These are phyloP conservation scores for Sepioteuthis lessoniana DNA, from an alignment of 2,888 invertebrate species.

Conservation along the genomic window DNA sequence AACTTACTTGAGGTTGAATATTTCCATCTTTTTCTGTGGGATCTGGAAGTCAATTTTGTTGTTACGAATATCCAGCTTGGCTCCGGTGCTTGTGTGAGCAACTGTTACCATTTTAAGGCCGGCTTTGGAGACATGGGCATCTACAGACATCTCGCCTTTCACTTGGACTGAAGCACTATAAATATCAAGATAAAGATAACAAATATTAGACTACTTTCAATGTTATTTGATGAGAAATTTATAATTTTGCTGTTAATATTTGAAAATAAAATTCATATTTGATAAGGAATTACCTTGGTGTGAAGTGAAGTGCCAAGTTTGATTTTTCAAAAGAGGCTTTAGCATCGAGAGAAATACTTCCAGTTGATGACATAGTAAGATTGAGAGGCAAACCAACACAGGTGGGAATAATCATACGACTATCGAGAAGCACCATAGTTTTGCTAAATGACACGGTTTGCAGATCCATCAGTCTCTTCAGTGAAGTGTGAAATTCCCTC, in stretches of 20 bases:
- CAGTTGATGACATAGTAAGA: slow-evolving; percentile 88
- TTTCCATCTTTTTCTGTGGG: slow-evolving; percentile 88
- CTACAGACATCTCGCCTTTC: slow-evolving; percentile 88
- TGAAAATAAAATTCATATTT: neutral
- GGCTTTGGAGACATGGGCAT: slow-evolving; percentile 85
- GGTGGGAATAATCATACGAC: slow-evolving; percentile 89
- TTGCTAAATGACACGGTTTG: slow-evolving; percentile 75
- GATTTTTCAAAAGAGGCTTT: slow-evolving; percentile 78
- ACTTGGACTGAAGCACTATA: slow-evolving; percentile 88
- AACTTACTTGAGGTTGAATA: slow-evolving; percentile 82
- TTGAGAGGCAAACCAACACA: slow-evolving; percentile 90
- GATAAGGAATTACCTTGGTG: neutral
- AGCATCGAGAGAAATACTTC: slow-evolving; percentile 87
- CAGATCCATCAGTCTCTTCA: neutral
- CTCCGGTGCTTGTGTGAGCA: slow-evolving; percentile 87
- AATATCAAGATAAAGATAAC: neutral
- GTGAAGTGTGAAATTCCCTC: neutral
- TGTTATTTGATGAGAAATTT: neutral
- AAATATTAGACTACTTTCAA: neutral
- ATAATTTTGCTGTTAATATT: too few species aligned
- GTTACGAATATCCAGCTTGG: slow-evolving; percentile 83
- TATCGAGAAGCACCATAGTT: slow-evolving; percentile 89
- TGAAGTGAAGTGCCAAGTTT: neutral
- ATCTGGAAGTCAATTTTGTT: slow-evolving; percentile 85
- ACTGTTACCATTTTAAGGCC: slow-evolving; percentile 89